Conservation (phyloP, 2,113 vertebrate species). For the Cynocephalus volans region DNA sequence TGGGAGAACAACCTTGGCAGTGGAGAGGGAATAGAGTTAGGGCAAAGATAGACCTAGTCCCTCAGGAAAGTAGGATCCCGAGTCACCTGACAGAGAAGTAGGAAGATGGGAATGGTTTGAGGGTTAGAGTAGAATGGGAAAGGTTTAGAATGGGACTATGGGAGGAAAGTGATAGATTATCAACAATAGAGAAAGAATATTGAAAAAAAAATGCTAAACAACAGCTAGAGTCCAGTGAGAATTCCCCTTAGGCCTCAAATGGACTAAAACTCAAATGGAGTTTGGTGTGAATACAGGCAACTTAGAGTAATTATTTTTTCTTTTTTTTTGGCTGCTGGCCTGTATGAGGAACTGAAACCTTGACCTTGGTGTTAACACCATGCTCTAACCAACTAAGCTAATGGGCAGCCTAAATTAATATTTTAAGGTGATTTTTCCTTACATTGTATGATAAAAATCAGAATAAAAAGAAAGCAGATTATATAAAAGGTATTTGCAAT, state of each 20-base stretch:
- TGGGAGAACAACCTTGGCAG: neutral
- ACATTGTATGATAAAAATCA: neutral
- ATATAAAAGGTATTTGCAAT: neutral
- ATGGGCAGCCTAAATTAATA: neutral
- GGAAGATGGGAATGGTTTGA: neutral
- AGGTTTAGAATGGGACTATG: neutral
- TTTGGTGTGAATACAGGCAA: neutral
- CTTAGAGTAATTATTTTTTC: neutral
- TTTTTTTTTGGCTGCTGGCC: too few species aligned
- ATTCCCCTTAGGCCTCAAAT: neutral
- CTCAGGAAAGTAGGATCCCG: neutral
- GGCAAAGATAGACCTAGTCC: neutral
- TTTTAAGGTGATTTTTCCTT: slow-evolving; percentile 12
- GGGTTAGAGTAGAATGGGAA: neutral
- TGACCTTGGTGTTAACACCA: too few species aligned
- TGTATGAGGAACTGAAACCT: too few species aligned
- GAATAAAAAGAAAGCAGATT: neutral
- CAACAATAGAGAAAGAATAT: neutral
- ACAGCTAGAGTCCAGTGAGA: neutral
- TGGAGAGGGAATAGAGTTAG: neutral
- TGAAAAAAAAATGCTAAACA: neutral
- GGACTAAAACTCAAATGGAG: neutral
- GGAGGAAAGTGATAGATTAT: neutral
- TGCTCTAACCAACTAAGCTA: too few species aligned
- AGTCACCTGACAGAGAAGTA: neutral